These are phyloP conservation scores for Pterocles burchelli DNA, from an alignment of 2,113 vertebrate species.

Conservation along the genomic window DNA sequence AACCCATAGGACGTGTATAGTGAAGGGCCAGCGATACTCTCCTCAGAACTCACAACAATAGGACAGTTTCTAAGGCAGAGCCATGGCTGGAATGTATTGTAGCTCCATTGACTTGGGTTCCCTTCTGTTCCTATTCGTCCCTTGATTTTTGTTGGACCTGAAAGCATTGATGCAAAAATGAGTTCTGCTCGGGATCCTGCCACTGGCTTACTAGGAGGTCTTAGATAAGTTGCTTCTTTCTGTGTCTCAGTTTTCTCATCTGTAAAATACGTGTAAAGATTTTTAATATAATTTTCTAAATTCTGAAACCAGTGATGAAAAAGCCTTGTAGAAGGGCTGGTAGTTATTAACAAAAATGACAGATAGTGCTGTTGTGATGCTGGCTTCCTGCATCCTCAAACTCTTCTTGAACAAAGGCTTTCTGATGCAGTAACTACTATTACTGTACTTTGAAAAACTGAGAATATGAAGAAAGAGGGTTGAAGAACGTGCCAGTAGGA, in stretches of 20 bases:
- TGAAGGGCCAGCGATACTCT: background rate
- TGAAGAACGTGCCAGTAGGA: constrained; percentile 13
- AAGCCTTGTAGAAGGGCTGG: background rate
- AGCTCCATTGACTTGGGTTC: background rate
- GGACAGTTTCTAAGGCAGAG: background rate
- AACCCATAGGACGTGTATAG: background rate
- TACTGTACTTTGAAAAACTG: background rate
- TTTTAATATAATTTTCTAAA: background rate
- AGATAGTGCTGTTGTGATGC: background rate
- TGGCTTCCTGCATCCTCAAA: background rate
- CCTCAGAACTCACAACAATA: no score
- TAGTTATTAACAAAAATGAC: background rate
- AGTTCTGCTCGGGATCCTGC: background rate
- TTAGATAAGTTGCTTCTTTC: background rate
- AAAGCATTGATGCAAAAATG: background rate
- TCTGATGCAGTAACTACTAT: background rate
- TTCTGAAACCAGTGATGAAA: background rate
- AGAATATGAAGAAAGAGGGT: background rate
- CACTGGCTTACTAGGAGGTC: background rate
- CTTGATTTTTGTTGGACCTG: background rate
- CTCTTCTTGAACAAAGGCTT: background rate
- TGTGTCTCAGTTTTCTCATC: background rate
- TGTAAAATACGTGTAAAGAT: background rate
- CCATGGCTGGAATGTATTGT: background rate
- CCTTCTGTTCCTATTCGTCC: background rate